phyloP scores from a whole-genome alignment of 2,113 vertebrate genomes.

The Morphnarchus princeps region DNA sequence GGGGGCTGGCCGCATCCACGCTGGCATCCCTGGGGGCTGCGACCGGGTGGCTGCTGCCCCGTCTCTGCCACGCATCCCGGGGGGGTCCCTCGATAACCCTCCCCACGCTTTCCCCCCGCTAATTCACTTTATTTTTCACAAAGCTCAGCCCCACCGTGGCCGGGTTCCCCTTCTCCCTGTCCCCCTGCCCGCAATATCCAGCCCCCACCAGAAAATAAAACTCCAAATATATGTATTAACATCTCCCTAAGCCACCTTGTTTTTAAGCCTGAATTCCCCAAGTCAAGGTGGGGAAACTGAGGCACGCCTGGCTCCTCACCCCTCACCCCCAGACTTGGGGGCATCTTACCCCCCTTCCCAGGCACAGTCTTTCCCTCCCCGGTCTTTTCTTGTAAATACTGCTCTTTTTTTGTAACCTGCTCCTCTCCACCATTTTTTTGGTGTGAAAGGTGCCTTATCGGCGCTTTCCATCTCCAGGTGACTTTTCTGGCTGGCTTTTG shows the following conservation, averaged over 20 bases:
- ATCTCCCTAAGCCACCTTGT: accelerated
- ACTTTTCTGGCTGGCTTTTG: neutral
- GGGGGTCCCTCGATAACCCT: too few relatives aligned
- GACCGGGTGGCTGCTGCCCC: neutral
- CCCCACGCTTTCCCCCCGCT: neutral
- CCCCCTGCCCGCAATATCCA: neutral
- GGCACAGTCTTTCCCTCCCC: neutral
- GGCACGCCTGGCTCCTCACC: neutral
- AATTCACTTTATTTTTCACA: neutral
- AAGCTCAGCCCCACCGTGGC: accelerated
- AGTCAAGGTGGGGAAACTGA: neutral
- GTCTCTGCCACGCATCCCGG: accelerated
- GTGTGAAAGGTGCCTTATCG: neutral
- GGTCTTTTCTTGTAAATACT: neutral
- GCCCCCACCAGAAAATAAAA: accelerated
- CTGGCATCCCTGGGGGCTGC: neutral
- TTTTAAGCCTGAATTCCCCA: neutral
- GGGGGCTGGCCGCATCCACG: neutral
- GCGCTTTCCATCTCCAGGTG: neutral
- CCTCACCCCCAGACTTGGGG: neutral
- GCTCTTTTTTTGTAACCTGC: constrained; percentile 20
- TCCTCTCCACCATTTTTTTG: neutral
- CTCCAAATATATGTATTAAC: accelerated
- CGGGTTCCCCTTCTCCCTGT: accelerated
- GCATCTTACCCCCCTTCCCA: neutral